Conservation (phyloP, 2,888 invertebrate species). For the Hydroisotoma schaefferi region DNA sequence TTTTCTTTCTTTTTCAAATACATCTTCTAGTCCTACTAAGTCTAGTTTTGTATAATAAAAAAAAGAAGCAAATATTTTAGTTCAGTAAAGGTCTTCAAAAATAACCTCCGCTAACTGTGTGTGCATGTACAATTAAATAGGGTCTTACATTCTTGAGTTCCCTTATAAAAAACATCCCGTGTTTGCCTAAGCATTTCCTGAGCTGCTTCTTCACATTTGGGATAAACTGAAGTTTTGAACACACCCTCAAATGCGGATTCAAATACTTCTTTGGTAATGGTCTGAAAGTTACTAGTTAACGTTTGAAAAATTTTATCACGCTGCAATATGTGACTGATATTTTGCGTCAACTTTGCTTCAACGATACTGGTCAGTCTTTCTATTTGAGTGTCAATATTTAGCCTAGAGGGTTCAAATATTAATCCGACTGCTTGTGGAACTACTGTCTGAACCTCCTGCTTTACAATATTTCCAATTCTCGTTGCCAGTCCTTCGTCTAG, state of each 20-base stretch:
- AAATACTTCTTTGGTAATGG: constrained; percentile 27
- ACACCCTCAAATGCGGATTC: constrained; percentile 62
- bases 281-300: constrained; percentile 22
- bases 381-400: constrained; percentile 70
- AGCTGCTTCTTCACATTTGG: constrained; percentile 81
- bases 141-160: constrained; percentile 82
- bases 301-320: constrained; percentile 57
- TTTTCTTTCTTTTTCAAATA: constrained; percentile 31
- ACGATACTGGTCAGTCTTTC: constrained; percentile 68
- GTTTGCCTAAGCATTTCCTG: constrained; percentile 84
- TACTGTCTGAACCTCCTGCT: constrained; percentile 59
- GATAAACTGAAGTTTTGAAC: constrained; percentile 71
- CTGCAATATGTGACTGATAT: constrained; percentile 71
- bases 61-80: background rate
- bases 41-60: constrained; percentile 24
- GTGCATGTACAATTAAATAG: no score
- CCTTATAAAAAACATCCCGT: constrained; percentile 79
- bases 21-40: constrained; percentile 36
- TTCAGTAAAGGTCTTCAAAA: background rate
- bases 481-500: constrained; percentile 41
- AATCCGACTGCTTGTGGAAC: constrained; percentile 51
- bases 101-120: no score
- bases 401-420: constrained; percentile 69
- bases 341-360: constrained; percentile 72
- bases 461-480: constrained; percentile 53